Evolutionary conservation across 2,113 vertebrate species (phyloP).

Genomic region (Coryphaenoides rupestris): DNA sequence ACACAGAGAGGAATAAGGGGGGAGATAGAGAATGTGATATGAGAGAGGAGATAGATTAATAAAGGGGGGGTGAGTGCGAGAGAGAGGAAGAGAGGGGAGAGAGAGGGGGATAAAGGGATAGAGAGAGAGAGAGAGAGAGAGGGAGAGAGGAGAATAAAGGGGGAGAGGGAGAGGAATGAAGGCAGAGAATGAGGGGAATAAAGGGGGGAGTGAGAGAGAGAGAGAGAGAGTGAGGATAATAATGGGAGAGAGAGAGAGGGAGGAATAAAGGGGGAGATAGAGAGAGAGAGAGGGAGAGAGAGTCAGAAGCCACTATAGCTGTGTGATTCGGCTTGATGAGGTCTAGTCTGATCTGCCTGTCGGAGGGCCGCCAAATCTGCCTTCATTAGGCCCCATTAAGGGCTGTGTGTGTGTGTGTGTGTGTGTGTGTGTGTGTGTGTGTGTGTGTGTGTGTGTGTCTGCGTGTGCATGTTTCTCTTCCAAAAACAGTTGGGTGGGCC

Average conservation of each 20-base stretch:
- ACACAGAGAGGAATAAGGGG: not conserved
- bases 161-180: not conserved
- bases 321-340: not conserved
- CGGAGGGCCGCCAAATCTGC: not conserved
- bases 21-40: not conserved
- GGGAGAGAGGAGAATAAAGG: not conserved
- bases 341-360: not conserved
- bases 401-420: slow-evolving; percentile 2
- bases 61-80: no score
- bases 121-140: not conserved
- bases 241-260: not conserved
- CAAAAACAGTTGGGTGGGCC: slow-evolving; percentile 52
- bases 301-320: not conserved
- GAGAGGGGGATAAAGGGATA: no score
- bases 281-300: not conserved
- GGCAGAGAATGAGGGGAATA: no score
- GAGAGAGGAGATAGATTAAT: no score
- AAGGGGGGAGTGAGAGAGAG: not conserved
- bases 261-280: not conserved
- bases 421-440: slow-evolving; percentile 28
- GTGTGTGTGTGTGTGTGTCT: slow-evolving; percentile 1
- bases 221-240: not conserved
- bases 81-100: no score
- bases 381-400: not conserved
- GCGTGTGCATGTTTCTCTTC: slow-evolving; percentile 33